Evolutionary conservation across 2,113 vertebrate genomes (phyloP), one percentile per base, ranked within the genome.

Genomic region (Sorex araneus): DNA sequence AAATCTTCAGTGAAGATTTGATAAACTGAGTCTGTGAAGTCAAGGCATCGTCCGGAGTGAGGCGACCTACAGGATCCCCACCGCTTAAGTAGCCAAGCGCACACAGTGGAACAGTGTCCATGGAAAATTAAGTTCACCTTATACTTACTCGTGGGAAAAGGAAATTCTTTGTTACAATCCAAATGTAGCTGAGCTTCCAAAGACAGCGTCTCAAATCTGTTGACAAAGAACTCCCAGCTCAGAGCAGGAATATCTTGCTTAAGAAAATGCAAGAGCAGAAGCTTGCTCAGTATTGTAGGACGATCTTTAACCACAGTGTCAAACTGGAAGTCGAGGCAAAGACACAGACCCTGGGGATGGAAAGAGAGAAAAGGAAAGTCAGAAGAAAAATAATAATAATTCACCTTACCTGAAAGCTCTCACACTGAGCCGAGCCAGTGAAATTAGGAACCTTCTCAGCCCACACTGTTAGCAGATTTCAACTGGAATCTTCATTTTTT

Each of bases 141-240:
- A 84, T 81, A 97, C 99, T 96, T 98, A 99, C 99, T 99, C 93
- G 99, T 99, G 80, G 99, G 99, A 93, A 99, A 99, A 87, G 99
- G 99, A 93, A 99, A 99, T 95, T 99, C 99, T 97, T 99, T 99
- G 97, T 99, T 99, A 98, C 99, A 99, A 97, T 99, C 99, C 96
- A 99, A 98, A 97, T 99, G 99, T 84, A 99, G 98, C 97, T 99
- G 99, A 86, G 99, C 99, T 98, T 99, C 99, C 97, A 99, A 98
- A 91, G 99, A 99, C n/a, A 99, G 97, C 0, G 99, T 99, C 96
- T 99, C 99, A 97, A 99, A 99, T 91, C 99, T 99, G 96, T 99
- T 99, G 95, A 99, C 99, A 95, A 99, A 99, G 95, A 99, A 99
- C 97, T 99, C 99, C 99, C 99, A 99, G 96, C 99, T 99, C 87